Conservation (phyloP, 2,888 invertebrate genomes). For the Patella depressa region DNA sequence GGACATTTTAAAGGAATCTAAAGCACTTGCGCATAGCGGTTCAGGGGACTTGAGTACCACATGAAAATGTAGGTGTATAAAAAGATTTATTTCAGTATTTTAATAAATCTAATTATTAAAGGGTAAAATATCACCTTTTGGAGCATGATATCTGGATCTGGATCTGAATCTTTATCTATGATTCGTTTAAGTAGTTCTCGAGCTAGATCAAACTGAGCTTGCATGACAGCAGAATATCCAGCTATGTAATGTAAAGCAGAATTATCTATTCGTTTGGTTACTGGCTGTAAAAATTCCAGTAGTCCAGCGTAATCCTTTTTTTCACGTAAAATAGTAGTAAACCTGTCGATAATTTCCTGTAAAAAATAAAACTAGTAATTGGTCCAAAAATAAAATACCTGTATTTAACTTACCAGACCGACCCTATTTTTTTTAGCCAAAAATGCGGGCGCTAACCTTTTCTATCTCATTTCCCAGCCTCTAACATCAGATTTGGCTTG, state of each 20-base stretch:
- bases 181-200: neutral
- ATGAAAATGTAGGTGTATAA: no score
- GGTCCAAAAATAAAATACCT: no score
- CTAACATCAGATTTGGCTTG: no score
- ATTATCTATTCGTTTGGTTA: neutral
- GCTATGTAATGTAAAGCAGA: neutral
- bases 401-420: no score
- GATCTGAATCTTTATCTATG: neutral
- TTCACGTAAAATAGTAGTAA: neutral
- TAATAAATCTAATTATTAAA: neutral
- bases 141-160: neutral
- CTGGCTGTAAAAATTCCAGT: neutral
- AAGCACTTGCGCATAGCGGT: no score
- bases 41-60: no score
- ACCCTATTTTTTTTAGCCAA: no score
- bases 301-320: neutral
- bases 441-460: no score
- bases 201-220: neutral
- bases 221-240: neutral
- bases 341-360: neutral
- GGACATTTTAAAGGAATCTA: no score
- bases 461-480: no score
- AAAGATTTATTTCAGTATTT: no score
- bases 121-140: neutral
- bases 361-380: neutral